These are phyloP conservation scores for Hydroisotoma schaefferi DNA, from an alignment of 2,888 invertebrate species.

Conservation along the genomic window DNA sequence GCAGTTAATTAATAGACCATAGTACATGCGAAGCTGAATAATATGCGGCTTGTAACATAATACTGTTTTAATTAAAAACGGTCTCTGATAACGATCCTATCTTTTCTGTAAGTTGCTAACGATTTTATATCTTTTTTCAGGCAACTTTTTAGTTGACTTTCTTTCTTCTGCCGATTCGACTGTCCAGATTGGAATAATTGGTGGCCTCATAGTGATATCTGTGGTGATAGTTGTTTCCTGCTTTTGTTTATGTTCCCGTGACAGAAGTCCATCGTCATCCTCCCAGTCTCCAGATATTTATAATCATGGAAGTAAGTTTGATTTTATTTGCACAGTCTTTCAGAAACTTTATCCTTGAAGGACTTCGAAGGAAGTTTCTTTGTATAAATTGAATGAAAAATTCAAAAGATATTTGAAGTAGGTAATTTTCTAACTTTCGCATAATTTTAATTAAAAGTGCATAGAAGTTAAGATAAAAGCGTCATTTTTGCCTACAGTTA, in stretches of 20 bases:
- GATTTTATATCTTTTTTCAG: constrained; percentile 21
- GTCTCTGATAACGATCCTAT: too few species aligned
- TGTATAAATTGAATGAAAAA: neutral
- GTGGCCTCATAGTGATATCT: constrained; percentile 48
- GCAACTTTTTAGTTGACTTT: constrained; percentile 45
- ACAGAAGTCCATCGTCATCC: constrained; percentile 33
- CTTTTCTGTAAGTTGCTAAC: neutral
- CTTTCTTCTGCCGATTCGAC: constrained; percentile 42
- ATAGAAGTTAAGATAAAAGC: too few species aligned
- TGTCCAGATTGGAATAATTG: constrained; percentile 33
- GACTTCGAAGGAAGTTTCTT: too few species aligned
- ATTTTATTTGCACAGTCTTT: too few species aligned
- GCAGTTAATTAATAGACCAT: neutral
- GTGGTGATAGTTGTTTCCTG: constrained; percentile 46
- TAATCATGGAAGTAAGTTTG: constrained; percentile 49
- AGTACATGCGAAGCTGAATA: neutral
- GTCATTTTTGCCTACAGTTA: too few species aligned
- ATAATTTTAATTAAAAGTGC: too few species aligned
- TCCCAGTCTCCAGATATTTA: constrained; percentile 43
- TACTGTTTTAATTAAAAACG: constrained; percentile 1
- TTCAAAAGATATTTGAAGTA: neutral
- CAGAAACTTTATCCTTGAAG: too few species aligned
- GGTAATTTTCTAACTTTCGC: too few species aligned
- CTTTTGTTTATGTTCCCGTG: constrained; percentile 45
- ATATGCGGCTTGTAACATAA: neutral